phyloP scores from a whole-genome alignment of 2,888 invertebrate genomes.

The Drosophila neoperkinsi region DNA sequence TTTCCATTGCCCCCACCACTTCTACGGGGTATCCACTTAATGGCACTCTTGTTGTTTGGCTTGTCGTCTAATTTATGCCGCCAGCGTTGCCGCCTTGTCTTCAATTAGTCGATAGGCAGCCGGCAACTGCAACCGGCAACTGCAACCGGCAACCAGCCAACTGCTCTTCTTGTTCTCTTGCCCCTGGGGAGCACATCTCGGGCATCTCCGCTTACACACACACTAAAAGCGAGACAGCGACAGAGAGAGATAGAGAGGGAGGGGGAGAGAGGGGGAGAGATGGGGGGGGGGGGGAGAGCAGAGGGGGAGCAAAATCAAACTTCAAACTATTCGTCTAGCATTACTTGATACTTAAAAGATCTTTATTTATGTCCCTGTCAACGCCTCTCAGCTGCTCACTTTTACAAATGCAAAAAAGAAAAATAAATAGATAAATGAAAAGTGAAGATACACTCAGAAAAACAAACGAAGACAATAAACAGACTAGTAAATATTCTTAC shows the following conservation, averaged over 20 bases:
- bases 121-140: constrained; percentile 45
- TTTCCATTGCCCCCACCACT: constrained; percentile 2
- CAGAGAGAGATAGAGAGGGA: neutral
- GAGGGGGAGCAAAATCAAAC: constrained; percentile 20
- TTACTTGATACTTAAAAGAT: constrained; percentile 72
- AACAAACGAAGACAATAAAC: constrained; percentile 6
- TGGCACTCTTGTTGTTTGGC: constrained; percentile 43
- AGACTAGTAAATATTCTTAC: neutral
- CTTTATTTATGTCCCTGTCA: constrained; percentile 83
- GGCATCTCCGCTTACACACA: constrained; percentile 61
- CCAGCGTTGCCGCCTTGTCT: constrained; percentile 67
- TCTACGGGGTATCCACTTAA: constrained; percentile 58
- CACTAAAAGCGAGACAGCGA: neutral
- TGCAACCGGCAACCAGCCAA: constrained; percentile 26
- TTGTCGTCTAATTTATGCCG: constrained; percentile 67
- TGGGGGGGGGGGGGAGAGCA: neutral
- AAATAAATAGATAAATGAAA: constrained; percentile 4
- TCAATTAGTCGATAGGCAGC: constrained; percentile 69
- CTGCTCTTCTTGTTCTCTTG: constrained; percentile 11
- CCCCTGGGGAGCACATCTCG: constrained; percentile 53
- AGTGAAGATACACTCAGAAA: constrained; percentile 12
- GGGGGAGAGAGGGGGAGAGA: neutral
- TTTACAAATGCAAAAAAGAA: constrained; percentile 32
- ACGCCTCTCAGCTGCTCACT: constrained; percentile 80
- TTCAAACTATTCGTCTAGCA: constrained; percentile 76